Evolutionary conservation across 1,140 invertebrate species (phyloP).

Genomic region (Leptonema lineaticorne): DNA sequence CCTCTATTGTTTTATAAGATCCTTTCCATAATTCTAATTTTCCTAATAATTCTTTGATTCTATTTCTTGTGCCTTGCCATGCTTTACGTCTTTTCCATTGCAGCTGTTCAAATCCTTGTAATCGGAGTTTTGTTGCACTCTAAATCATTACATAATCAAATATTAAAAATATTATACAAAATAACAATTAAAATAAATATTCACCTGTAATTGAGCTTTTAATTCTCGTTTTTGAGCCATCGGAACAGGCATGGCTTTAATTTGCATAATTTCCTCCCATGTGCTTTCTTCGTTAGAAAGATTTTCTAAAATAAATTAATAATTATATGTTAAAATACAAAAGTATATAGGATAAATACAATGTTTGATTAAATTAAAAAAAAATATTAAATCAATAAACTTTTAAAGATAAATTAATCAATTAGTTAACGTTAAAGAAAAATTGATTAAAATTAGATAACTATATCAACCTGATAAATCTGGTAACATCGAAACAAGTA

Average conservation of each 20-base stretch:
- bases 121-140: slow-evolving; percentile 75
- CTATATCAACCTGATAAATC: slow-evolving; percentile 64
- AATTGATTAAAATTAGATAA: no score
- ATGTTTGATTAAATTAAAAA: background rate
- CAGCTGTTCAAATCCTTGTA: slow-evolving; percentile 76
- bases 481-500: slow-evolving; percentile 72
- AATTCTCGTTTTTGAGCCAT: slow-evolving; percentile 80
- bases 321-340: slow-evolving; percentile 8
- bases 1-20: slow-evolving; percentile 72
- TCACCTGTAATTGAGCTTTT: slow-evolving; percentile 76
- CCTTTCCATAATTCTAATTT: slow-evolving; percentile 73
- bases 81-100: slow-evolving; percentile 74
- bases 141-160: no score
- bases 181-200: background rate
- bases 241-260: slow-evolving; percentile 77
- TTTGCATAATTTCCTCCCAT: slow-evolving; percentile 84
- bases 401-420: background rate
- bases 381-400: slow-evolving; percentile 4
- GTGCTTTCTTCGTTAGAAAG: slow-evolving; percentile 79
- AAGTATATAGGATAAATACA: background rate
- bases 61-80: slow-evolving; percentile 62
- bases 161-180: slow-evolving; percentile 11
- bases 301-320: slow-evolving; percentile 59
- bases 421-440: background rate
- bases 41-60: slow-evolving; percentile 61